phyloP scores from a whole-genome alignment of 2,113 vertebrate species.

The Ramphastos sulfuratus region DNA sequence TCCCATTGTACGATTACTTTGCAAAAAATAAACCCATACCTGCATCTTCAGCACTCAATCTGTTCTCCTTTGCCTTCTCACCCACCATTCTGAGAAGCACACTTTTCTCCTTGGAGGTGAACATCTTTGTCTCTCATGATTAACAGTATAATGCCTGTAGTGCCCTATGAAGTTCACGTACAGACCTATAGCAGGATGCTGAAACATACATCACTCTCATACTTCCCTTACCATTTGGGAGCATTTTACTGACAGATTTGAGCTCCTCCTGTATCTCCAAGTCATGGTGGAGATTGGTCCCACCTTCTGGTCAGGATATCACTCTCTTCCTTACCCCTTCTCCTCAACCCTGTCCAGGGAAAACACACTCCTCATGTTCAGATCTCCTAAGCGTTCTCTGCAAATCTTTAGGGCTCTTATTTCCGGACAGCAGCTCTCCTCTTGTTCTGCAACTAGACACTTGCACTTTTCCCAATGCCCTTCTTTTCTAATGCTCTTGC shows the following conservation, averaged over 20 bases:
- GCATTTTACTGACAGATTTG: not conserved
- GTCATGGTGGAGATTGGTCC: not conserved
- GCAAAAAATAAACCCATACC: not conserved
- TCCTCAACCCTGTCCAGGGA: not conserved
- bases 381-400: not conserved
- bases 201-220: not conserved
- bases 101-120: not conserved
- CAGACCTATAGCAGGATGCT: not conserved
- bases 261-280: not conserved
- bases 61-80: not conserved
- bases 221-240: not conserved
- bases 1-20: not conserved
- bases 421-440: not conserved
- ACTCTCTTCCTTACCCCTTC: not conserved
- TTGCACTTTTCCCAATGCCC: not conserved
- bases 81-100: not conserved
- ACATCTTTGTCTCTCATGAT: not conserved
- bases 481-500: not conserved
- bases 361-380: not conserved
- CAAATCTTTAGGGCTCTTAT: not conserved
- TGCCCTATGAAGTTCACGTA: not conserved
- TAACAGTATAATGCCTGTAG: not conserved
- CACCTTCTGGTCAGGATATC: not conserved
- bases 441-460: not conserved
- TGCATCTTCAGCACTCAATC: not conserved